phyloP scores from a whole-genome alignment of 2,888 invertebrate genomes.

The Odontocerum albicorne region DNA sequence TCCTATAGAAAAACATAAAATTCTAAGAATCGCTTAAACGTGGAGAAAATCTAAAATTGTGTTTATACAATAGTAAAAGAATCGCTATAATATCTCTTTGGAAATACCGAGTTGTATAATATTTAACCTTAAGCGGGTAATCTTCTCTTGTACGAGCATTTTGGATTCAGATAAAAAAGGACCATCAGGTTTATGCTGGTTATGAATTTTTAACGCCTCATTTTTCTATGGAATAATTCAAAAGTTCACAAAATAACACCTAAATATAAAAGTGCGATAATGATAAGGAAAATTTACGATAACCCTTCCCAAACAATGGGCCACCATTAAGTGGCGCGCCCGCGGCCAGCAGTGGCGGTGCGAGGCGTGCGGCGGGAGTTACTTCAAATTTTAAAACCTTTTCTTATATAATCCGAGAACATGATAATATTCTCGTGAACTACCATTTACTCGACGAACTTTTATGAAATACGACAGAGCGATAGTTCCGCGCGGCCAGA shows the following conservation, averaged over 20 bases:
- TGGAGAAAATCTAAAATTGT: too few relatives aligned
- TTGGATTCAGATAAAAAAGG: not conserved
- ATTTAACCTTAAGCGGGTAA: not conserved
- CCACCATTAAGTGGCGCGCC: slow-evolving; percentile 18
- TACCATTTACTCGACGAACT: slow-evolving; percentile 31
- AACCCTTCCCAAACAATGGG: slow-evolving; percentile 22
- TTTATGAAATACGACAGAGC: slow-evolving; percentile 32
- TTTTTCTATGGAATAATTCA: slow-evolving; percentile 15
- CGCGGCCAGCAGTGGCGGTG: not conserved
- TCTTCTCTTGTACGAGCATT: not conserved
- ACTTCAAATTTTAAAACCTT: slow-evolving; percentile 31
- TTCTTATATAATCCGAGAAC: slow-evolving; percentile 30
- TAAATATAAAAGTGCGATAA: slow-evolving; percentile 16
- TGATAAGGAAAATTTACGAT: slow-evolving; percentile 21
- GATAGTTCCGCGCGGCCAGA: slow-evolving; percentile 34
- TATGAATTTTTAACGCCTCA: slow-evolving; percentile 4
- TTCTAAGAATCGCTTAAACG: too few relatives aligned
- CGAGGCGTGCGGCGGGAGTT: slow-evolving; percentile 5
- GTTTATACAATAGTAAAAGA: too few relatives aligned
- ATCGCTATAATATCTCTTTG: not conserved
- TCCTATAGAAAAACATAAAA: too few relatives aligned
- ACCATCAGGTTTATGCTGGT: not conserved
- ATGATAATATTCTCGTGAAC: slow-evolving; percentile 35
- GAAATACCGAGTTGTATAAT: not conserved
- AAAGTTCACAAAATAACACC: slow-evolving; percentile 19